phyloP scores from a whole-genome alignment of 2,888 invertebrate species.

The Vandiemenella viatica region DNA sequence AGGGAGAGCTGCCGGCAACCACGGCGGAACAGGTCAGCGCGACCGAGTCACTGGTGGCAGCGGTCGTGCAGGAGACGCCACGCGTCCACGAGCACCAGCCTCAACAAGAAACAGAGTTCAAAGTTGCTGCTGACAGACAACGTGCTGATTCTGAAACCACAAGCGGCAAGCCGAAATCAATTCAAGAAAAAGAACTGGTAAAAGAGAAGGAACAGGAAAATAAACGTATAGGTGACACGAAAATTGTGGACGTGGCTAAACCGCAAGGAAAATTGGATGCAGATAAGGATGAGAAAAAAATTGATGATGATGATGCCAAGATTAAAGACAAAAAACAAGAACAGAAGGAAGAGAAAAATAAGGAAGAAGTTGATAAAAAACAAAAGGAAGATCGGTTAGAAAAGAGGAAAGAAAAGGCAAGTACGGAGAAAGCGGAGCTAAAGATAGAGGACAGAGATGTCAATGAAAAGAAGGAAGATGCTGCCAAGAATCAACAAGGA shows the following conservation, averaged over 20 bases:
- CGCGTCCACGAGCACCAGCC: too few relatives aligned
- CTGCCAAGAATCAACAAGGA: constrained; percentile 5
- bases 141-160: constrained; percentile 1
- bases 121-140: neutral
- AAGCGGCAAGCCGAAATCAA: constrained; percentile 1
- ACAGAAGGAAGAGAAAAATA: neutral
- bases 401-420: neutral
- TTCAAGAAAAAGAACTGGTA: constrained; percentile 6
- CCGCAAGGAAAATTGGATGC: neutral
- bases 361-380: neutral
- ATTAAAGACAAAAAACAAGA: neutral
- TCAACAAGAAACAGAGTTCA: neutral
- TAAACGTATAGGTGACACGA: neutral
- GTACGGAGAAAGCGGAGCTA: neutral
- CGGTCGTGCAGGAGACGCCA: neutral
- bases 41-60: too few relatives aligned
- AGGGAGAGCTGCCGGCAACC: neutral
- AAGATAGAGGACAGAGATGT: constrained; percentile 3
- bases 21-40: neutral
- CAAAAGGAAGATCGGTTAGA: neutral
- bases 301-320: neutral
- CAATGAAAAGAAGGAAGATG: constrained; percentile 10
- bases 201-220: constrained; percentile 1
- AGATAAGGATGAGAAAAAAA: neutral
- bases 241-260: neutral